Percentiles rank a stretch among this genome's conserved stretches.
phyloP scores from a whole-genome alignment of 2,888 invertebrate genomes.

The Nasonia oneida region DNA sequence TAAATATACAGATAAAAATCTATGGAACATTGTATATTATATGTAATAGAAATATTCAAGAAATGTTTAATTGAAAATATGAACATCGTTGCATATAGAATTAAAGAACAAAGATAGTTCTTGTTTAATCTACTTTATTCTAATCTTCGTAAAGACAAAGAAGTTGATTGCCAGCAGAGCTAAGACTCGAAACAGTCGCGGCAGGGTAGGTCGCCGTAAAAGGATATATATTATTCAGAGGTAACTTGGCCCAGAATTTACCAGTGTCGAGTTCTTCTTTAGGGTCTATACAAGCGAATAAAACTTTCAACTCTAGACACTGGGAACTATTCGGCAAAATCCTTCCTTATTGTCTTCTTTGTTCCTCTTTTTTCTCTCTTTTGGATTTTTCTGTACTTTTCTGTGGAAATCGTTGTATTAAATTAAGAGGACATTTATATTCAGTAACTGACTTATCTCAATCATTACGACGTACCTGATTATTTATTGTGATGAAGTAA shows the following conservation, averaged over 20 bases:
- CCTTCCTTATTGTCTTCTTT: neutral
- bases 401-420: neutral
- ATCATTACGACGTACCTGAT: too few species aligned
- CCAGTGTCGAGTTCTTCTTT: slow-evolving; percentile 23
- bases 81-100: neutral
- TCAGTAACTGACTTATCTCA: neutral
- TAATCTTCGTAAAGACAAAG: neutral
- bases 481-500: too few species aligned
- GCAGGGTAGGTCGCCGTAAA: neutral
- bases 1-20: too few species aligned
- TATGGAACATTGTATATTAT: too few species aligned
- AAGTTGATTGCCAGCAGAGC: neutral
- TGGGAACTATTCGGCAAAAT: neutral
- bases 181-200: neutral
- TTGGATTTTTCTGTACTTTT: neutral
- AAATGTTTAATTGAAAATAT: neutral
- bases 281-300: slow-evolving; percentile 17
- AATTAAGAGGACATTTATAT: neutral
- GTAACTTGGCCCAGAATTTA: slow-evolving; percentile 10
- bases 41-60: neutral
- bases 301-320: slow-evolving; percentile 24
- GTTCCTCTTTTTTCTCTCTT: neutral
- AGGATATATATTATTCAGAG: slow-evolving; percentile 32
- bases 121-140: neutral
- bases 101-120: neutral